These are phyloP conservation scores for Himalopsyche anomala DNA, from an alignment of 2,888 invertebrate genomes.

Conservation along the genomic window DNA sequence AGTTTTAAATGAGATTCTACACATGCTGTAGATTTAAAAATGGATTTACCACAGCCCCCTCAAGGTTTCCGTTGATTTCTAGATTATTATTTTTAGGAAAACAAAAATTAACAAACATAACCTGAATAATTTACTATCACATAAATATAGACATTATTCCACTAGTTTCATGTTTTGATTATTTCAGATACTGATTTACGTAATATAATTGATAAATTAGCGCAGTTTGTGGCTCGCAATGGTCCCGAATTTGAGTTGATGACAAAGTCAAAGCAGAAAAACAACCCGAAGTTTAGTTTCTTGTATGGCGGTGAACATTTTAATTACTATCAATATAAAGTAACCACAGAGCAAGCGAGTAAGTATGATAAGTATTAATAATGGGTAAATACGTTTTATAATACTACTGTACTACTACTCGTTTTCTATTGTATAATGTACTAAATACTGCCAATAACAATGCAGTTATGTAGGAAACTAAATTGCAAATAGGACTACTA, in stretches of 20 bases:
- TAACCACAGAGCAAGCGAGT: conserved; percentile 96
- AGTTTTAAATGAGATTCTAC: conserved; percentile 4
- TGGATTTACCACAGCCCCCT: conserved; percentile 78
- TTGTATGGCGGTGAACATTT: conserved; percentile 97
- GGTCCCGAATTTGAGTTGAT: conserved; percentile 99
- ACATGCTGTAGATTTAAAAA: conserved; percentile 64
- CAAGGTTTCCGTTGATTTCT: conserved; percentile 73
- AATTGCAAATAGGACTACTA: too few species aligned
- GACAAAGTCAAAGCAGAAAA: conserved; percentile 98
- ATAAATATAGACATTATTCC: not conserved
- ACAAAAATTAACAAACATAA: conserved; percentile 42
- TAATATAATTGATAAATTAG: conserved; percentile 98
- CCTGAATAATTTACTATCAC: conserved; percentile 28
- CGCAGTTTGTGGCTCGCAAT: conserved; percentile 99
- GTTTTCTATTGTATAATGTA: too few species aligned
- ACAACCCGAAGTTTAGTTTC: conserved; percentile 98
- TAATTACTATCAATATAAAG: conserved; percentile 98
- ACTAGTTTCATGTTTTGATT: not conserved
- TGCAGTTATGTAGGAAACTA: too few species aligned
- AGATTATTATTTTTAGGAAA: conserved; percentile 17
- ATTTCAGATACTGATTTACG: conserved; percentile 91
- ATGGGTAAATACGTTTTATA: too few species aligned
- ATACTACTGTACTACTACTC: too few species aligned
- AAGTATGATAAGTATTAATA: conserved; percentile 73
- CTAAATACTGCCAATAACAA: too few species aligned